These are phyloP conservation scores for Polietes domitor DNA, from an alignment of 2,888 invertebrate genomes.

Conservation along the genomic window DNA sequence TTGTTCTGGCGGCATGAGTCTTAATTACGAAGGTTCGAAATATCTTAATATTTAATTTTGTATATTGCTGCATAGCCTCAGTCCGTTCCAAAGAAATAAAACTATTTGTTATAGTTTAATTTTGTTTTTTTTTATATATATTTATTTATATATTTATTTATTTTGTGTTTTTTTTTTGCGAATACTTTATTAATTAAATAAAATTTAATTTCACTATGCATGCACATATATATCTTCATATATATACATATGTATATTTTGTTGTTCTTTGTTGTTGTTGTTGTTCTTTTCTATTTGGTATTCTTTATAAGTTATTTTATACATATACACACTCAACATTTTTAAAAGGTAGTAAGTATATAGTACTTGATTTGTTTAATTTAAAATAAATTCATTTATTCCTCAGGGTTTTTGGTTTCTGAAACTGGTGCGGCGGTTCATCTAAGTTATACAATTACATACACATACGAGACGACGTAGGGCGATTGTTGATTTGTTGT, in stretches of 20 bases:
- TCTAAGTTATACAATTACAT: slow-evolving; percentile 49
- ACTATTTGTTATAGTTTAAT: background rate
- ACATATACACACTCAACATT: slow-evolving; percentile 64
- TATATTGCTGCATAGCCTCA: too few relatives aligned
- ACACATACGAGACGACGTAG: slow-evolving; percentile 2
- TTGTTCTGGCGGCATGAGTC: too few relatives aligned
- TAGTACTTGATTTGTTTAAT: slow-evolving; percentile 37
- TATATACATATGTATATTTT: slow-evolving; percentile 35
- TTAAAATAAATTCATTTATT: slow-evolving; percentile 48
- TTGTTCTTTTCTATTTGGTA: slow-evolving; percentile 26
- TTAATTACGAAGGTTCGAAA: too few relatives aligned
- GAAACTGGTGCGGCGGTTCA: slow-evolving; percentile 63
- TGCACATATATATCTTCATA: slow-evolving; percentile 39
- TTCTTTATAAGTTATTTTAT: slow-evolving; percentile 43
- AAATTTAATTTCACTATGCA: slow-evolving; percentile 63
- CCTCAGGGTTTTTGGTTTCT: slow-evolving; percentile 57
- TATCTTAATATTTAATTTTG: too few relatives aligned
- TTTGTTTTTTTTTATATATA: slow-evolving; percentile 41
- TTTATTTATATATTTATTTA: slow-evolving; percentile 51
- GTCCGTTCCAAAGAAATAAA: background rate
- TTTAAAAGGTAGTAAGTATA: slow-evolving; percentile 53
- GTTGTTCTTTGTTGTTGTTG: slow-evolving; percentile 23
- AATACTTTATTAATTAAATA: slow-evolving; percentile 66
- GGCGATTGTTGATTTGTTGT: background rate
- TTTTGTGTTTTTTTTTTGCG: slow-evolving; percentile 59